Evolutionary conservation across 1,140 invertebrate genomes (phyloP), one percentile per base, ranked within the genome.

Genomic region (Platyura marginata): DNA sequence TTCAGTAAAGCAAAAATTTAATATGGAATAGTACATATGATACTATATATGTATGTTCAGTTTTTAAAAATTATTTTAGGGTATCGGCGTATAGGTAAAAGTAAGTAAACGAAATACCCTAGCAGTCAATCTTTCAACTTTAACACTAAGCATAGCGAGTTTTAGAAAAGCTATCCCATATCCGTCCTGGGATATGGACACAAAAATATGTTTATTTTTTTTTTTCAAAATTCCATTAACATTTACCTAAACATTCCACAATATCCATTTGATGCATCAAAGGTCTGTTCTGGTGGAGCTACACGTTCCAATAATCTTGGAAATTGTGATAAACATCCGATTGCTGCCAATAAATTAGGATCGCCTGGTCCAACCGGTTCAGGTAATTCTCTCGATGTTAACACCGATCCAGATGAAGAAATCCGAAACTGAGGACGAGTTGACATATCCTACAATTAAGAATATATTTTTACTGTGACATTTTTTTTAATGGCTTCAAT

Each of bases 231-330:
- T n/a, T n/a, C n/a, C n/a, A n/a, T n/a, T n/a, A 40, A 13, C 11
- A 25, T 40, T 36, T 45, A 45, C 40, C 35, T 35, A 21, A 42
- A 45, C 40, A 45, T 44, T n/a, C 43, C 43, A 21, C 32, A 34
- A 22, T 44, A 44, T 3, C 43, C 43, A 39, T 21, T 39, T 2
- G 36, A 23, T 29, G 43, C 38, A 41, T 44, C 43, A 36, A 42
- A 46, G 2, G 33, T 32, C n/a, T 46, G 44, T 4, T 42, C 40
- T 6, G 40, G 41, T 21, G 44, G 40, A 10, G 21, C 40, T 21
- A 41, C 40, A n/a, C 41, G 35, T 42, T 47, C 34, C 19, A 42
- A 3, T n/a, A 45, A 45, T 39, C 38, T 16, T 11, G 41, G 40
- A 20, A 39, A 39, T 16, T 42, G 45, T 39, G 35, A 40, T 21